Percentiles rank a stretch among this genome's conserved stretches.
Evolutionary conservation across 92 coral and sea anemone genomes (phyloP).

Genomic region (Metridium senile): DNA sequence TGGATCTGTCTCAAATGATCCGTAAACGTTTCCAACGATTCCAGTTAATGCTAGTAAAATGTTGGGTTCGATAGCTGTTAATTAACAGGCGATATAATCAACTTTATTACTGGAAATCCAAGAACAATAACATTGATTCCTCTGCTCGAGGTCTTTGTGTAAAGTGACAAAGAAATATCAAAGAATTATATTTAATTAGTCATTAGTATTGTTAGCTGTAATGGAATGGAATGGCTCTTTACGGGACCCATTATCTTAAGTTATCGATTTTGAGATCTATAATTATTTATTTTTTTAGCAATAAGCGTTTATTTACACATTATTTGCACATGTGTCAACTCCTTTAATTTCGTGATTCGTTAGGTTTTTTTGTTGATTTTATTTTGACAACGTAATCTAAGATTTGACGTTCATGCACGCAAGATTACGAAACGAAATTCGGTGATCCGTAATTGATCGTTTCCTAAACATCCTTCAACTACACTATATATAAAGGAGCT

Average conservation of each 20-base stretch:
- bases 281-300: background rate
- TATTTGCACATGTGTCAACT: too few species aligned
- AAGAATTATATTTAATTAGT: background rate
- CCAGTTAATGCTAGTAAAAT: background rate
- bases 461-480: background rate
- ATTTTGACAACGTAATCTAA: conserved; percentile 5
- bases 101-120: too few species aligned
- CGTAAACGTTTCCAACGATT: background rate
- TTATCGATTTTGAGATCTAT: background rate
- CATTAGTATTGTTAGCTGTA: conserved; percentile 8
- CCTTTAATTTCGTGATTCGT: background rate
- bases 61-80: conserved; percentile 1
- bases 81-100: background rate
- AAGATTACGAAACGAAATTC: background rate
- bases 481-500: too few species aligned
- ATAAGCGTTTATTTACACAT: background rate
- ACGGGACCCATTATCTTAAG: background rate
- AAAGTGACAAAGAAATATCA: background rate
- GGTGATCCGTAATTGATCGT: background rate
- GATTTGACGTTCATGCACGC: background rate
- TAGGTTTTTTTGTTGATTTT: conserved; percentile 4
- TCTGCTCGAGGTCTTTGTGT: conserved; percentile 10
- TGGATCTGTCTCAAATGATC: background rate
- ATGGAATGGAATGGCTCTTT: conserved; percentile 3
- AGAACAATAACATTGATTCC: background rate